Percentiles rank a stretch among this genome's conserved stretches.
These are phyloP conservation scores for Toxonevra muliebris DNA, from an alignment of 2,888 invertebrate species.

Conservation along the genomic window DNA sequence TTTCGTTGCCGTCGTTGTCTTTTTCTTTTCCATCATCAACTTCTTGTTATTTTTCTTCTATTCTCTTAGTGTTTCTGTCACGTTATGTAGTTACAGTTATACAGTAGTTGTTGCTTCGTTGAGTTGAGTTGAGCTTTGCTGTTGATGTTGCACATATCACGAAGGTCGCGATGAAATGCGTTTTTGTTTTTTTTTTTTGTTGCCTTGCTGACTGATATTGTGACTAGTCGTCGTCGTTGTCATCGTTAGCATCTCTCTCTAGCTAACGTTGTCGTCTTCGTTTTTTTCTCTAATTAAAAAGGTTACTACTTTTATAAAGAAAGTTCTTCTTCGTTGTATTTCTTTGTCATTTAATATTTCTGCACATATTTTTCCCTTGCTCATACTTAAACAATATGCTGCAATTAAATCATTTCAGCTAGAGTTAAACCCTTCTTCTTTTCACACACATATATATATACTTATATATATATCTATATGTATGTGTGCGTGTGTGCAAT, in stretches of 20 bases:
- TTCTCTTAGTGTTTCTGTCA: background rate
- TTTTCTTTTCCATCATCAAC: background rate
- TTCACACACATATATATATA: background rate
- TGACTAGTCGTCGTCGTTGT: too few relatives aligned
- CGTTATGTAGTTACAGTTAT: too few relatives aligned
- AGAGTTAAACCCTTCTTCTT: conserved; percentile 9
- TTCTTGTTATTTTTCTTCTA: background rate
- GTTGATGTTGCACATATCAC: background rate
- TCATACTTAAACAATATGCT: conserved; percentile 8
- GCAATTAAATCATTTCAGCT: conserved; percentile 20
- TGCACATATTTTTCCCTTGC: background rate
- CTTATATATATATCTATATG: too few relatives aligned
- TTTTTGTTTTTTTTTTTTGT: background rate
- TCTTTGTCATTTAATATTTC: background rate
- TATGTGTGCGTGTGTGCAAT: conserved; percentile 3
- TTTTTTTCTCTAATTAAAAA: background rate
- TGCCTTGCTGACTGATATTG: background rate
- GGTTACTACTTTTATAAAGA: background rate
- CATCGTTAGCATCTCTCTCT: background rate
- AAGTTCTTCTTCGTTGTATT: background rate
- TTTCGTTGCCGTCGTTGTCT: background rate
- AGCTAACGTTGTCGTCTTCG: background rate
- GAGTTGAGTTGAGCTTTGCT: background rate
- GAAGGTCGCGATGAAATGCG: conserved; percentile 5
- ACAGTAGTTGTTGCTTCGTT: too few relatives aligned